Evolutionary conservation across 2,888 invertebrate genomes (phyloP).

Genomic region (Diplazon laetatorius): DNA sequence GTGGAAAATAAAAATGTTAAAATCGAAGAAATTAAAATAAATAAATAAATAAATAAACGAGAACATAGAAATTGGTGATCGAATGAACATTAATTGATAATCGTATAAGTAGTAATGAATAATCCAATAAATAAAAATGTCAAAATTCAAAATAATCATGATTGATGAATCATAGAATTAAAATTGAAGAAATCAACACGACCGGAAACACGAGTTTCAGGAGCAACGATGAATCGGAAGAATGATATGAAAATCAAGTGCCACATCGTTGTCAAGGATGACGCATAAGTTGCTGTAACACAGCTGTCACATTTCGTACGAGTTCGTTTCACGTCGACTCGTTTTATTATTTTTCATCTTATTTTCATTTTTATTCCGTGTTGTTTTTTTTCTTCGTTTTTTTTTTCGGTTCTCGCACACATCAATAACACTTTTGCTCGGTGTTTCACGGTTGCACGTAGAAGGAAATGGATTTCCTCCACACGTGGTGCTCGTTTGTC

Average conservation of each 20-base stretch:
- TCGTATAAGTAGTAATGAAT: too few relatives aligned
- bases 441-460: conserved; percentile 65
- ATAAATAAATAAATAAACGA: too few relatives aligned
- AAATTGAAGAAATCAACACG: background rate
- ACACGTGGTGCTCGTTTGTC: conserved; percentile 79
- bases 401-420: conserved; percentile 7
- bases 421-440: too few relatives aligned
- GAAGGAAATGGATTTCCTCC: conserved; percentile 82
- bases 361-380: conserved; percentile 40
- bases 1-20: too few relatives aligned
- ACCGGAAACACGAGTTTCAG: background rate
- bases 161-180: background rate
- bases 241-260: conserved; percentile 17
- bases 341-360: conserved; percentile 69
- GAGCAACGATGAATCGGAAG: conserved; percentile 33
- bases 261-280: conserved; percentile 12
- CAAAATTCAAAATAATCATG: too few relatives aligned
- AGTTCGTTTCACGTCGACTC: conserved; percentile 58
- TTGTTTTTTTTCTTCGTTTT: conserved; percentile 37
- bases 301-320: conserved; percentile 56
- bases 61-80: too few relatives aligned
- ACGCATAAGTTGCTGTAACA: conserved; percentile 29
- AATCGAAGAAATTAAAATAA: too few relatives aligned
- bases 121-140: too few relatives aligned
- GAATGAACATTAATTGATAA: too few relatives aligned